These are phyloP conservation scores for Cordilura impudica DNA, from an alignment of 2,888 invertebrate genomes.

Conservation along the genomic window DNA sequence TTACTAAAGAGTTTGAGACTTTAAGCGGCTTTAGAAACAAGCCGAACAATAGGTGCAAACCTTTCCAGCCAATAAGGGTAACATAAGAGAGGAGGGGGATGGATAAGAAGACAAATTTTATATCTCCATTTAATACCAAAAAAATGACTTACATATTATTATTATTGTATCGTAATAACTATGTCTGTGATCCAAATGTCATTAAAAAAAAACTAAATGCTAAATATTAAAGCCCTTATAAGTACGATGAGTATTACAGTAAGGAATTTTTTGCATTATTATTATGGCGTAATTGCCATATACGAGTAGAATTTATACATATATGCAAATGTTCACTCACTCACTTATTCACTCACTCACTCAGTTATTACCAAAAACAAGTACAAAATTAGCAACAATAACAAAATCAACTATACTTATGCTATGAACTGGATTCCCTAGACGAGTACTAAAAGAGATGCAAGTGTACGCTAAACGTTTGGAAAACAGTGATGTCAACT, in stretches of 20 bases:
- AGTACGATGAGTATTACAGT: not conserved
- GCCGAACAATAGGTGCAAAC: constrained; percentile 47
- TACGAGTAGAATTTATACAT: no score
- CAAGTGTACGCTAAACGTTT: not conserved
- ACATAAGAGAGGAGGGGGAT: constrained; percentile 7
- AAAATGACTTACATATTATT: not conserved
- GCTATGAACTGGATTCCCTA: not conserved
- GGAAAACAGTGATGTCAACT: not conserved
- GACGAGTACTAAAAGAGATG: not conserved
- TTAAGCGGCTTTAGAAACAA: constrained; percentile 45
- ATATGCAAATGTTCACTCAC: not conserved
- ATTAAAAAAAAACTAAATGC: not conserved
- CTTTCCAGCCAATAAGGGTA: constrained; percentile 25
- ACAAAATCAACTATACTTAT: constrained; percentile 5
- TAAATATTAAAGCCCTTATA: not conserved
- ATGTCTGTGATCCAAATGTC: constrained; percentile 23
- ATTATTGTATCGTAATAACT: constrained; percentile 35
- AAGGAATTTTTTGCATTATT: constrained; percentile 1
- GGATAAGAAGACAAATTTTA: not conserved
- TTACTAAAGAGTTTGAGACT: constrained; percentile 32
- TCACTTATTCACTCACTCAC: constrained; percentile 13
- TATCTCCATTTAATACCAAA: constrained; percentile 29
- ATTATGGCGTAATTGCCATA: constrained; percentile 18
- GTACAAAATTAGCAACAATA: not conserved
- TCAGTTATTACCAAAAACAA: constrained; percentile 7